These are phyloP conservation scores for Sinella curviseta DNA, from an alignment of 1,140 invertebrate genomes.

Conservation along the genomic window DNA sequence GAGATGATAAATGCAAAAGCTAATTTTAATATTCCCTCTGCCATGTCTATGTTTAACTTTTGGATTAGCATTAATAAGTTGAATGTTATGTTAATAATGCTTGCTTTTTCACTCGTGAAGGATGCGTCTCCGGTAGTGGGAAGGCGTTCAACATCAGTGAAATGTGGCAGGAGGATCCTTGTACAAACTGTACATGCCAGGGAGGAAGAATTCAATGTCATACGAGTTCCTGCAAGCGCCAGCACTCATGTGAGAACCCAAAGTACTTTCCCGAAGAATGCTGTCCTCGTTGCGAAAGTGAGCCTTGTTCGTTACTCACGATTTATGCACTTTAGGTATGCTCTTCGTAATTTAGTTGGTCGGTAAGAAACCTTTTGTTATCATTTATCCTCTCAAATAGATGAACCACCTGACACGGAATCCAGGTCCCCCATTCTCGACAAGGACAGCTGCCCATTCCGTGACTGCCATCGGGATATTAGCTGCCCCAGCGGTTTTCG, in stretches of 20 bases:
- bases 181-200: slow-evolving; percentile 61
- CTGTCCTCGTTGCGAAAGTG: slow-evolving; percentile 59
- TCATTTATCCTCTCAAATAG: slow-evolving; percentile 20
- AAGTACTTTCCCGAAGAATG: slow-evolving; percentile 58
- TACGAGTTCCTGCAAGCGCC: slow-evolving; percentile 57
- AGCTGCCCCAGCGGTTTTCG: slow-evolving; percentile 51
- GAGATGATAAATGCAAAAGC: no score
- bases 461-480: slow-evolving; percentile 28
- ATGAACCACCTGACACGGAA: background rate
- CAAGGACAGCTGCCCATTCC: slow-evolving; percentile 32
- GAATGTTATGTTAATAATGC: background rate
- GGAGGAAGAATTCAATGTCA: slow-evolving; percentile 60
- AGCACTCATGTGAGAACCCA: slow-evolving; percentile 57
- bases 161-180: slow-evolving; percentile 62
- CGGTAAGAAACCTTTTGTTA: background rate
- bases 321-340: no score
- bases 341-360: no score
- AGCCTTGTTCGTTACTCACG: slow-evolving; percentile 36
- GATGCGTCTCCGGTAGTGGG: slow-evolving; percentile 55
- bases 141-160: slow-evolving; percentile 57
- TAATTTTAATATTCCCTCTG: no score
- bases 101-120: slow-evolving; percentile 37
- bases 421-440: background rate
- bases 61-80: no score
- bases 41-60: no score